Conservation (phyloP, 2,797 vertebrate species). For the Sebastes ruberrimus region DNA sequence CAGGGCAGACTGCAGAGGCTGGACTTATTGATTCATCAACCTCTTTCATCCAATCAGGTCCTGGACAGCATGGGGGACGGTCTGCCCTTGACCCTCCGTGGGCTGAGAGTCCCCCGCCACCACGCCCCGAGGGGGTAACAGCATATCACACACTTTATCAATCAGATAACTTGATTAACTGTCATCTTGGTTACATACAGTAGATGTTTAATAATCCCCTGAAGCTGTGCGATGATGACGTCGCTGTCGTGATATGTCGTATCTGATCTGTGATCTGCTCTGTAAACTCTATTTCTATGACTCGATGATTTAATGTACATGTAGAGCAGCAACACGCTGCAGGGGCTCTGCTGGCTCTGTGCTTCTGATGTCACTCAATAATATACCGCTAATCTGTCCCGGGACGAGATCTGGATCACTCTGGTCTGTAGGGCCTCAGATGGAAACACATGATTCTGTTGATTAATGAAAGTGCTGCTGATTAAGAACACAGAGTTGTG, state of each 20-base stretch:
- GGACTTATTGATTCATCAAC: constrained; percentile 54
- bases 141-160: constrained; percentile 9
- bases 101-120: constrained; percentile 40
- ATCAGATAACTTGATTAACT: constrained; percentile 22
- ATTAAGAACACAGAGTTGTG: not conserved
- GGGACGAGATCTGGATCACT: constrained; percentile 54
- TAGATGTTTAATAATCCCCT: not conserved
- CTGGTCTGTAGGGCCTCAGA: constrained; percentile 21
- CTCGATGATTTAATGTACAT: constrained; percentile 43
- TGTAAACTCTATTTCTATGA: constrained; percentile 32
- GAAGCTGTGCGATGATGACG: constrained; percentile 1
- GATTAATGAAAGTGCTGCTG: not conserved
- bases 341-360: constrained; percentile 25
- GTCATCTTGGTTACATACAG: not conserved
- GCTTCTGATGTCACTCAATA: constrained; percentile 55
- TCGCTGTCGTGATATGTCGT: not conserved
- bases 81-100: constrained; percentile 69
- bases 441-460: not conserved
- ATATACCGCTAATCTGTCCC: constrained; percentile 41
- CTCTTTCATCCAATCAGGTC: constrained; percentile 55
- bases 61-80: constrained; percentile 15
- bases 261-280: constrained; percentile 16
- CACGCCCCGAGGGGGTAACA: constrained; percentile 35
- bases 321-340: constrained; percentile 39
- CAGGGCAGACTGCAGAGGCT: constrained; percentile 19